phyloP scores from a whole-genome alignment of 2,797 vertebrate genomes.

The Urophycis tenuis region DNA sequence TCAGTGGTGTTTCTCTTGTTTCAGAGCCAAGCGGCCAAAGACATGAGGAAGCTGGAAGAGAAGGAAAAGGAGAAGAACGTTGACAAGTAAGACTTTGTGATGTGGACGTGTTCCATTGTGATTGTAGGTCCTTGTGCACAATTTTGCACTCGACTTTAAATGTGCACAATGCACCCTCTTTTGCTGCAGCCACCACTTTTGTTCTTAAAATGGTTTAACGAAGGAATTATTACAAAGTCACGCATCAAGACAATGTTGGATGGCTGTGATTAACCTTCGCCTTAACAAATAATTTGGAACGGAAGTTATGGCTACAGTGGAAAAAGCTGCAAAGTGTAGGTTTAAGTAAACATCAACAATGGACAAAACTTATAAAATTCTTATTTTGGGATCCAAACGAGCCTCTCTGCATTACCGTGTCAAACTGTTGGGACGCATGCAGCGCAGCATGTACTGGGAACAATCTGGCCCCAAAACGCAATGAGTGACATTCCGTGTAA shows the following conservation, averaged over 20 bases:
- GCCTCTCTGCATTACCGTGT: not conserved
- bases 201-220: not conserved
- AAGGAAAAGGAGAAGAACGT: constrained; percentile 93
- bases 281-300: not conserved
- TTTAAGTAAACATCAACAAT: not conserved
- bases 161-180: not conserved
- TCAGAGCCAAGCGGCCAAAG: constrained; percentile 93
- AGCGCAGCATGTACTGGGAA: not conserved
- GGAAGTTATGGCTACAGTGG: not conserved
- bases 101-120: not conserved
- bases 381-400: not conserved
- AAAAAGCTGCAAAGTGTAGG: not conserved
- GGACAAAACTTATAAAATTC: not conserved
- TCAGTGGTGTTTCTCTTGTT: not conserved
- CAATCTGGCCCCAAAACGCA: not conserved
- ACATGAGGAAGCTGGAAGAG: constrained; percentile 96
- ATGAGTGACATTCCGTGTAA: not conserved
- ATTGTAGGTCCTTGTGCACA: not conserved
- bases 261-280: not conserved
- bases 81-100: constrained; percentile 81
- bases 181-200: not conserved
- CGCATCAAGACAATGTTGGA: not conserved
- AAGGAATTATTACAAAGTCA: not conserved
- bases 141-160: not conserved
- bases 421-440: not conserved